Evolutionary conservation across 2,113 vertebrate species (phyloP), one percentile per base, ranked within the genome.

Genomic region (Brachyhypopomus occidentalis): DNA sequence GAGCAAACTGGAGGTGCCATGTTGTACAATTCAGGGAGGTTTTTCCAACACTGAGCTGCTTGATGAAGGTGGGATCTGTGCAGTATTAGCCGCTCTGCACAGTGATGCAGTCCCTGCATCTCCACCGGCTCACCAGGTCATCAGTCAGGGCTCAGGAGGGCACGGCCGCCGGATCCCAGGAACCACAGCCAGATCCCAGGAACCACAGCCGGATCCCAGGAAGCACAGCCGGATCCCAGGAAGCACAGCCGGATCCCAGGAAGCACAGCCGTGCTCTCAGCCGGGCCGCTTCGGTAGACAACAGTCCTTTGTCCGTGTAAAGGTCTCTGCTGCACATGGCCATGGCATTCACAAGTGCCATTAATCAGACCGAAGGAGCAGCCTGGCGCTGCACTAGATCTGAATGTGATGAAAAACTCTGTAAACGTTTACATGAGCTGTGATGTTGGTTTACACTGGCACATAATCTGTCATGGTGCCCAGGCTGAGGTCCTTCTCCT

Each of bases 361-460:
- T 9, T 38, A 58, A n/a, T 25, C n/a, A 64, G 30, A 73, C 45
- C 48, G 67, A 67, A 60, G 25, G 64, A 63, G 36, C 79, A 69
- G 70, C 74, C 69, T 73, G 48, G 27, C 17, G 55, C 52, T 30
- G 38, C 70, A 48, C 34, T 60, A 34, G 23, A 30, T 4, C 63
- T 78, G 76, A 75, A 69, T 19, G 38, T 75, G 82, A 63, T 48
- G 59, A 59, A 73, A 80, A 79, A 64, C 27, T 52, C 58, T 5
- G 69, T 72, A 71, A 76, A 55, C 79, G 70, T 84, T 76, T 81
- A 80, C 58, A 72, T 80, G 41, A 85, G 75, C 77, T 72, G 52
- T 80, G 78, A 82, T 22, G 63, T 66, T 75, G 75, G 60, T 84
- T 77, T 60, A 41, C 34, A 63, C 17, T 73, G 83, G 22, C 11